Base-by-base conservation (phyloP, 2,888 invertebrate species). In the Ypsolopha scabrella region DNA sequence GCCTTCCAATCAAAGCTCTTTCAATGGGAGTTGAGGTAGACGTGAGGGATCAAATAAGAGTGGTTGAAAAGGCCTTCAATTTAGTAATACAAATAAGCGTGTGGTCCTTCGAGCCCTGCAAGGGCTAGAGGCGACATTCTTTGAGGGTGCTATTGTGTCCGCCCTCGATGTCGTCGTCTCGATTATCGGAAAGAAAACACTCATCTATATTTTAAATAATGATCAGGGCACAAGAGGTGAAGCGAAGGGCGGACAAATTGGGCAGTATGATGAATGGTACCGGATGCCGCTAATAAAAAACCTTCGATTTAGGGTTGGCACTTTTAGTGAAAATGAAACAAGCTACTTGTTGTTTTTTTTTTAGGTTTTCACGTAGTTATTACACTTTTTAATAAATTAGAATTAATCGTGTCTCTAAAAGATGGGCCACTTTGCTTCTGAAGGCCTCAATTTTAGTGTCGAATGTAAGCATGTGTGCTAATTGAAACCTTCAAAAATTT, bases 171-270 rank as follows among this genome's bases (percentile, higher is more conserved):
- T 9, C 76, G 74, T 63, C 70, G 75, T 74, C 81, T 80, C 82
- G 85, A 85, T 86, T 85, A 85, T 86, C 80, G 85, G 67, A 82
- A 85, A 83, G 85, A 86, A 86, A 86, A 85, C 85, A 83, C 82
- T 78, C 83, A 83, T 86, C 82, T 81, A 85, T 86, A 82, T 85
- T 86, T 85, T 83, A 85, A 86, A 86, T 82, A 85, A 86, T 82
- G 85, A 85, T 85, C 83, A 77, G 65, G 74, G 72, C 60, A 66
- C 65, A 53, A 60, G 58, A 62, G 67, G 65, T 62, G 59, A 60
- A 52, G 43, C 39, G 54, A 64, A 63, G 60, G 63, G 71, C 72
- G 72, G 71, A 80, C 79, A 79, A n/a, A 75, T 75, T 57, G 68
- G 64, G 60, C 63, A 57, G 70, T 65, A 71, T 83, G 82, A 83